phyloP scores from a whole-genome alignment of 2,888 invertebrate genomes.

The Doris montereyensis region DNA sequence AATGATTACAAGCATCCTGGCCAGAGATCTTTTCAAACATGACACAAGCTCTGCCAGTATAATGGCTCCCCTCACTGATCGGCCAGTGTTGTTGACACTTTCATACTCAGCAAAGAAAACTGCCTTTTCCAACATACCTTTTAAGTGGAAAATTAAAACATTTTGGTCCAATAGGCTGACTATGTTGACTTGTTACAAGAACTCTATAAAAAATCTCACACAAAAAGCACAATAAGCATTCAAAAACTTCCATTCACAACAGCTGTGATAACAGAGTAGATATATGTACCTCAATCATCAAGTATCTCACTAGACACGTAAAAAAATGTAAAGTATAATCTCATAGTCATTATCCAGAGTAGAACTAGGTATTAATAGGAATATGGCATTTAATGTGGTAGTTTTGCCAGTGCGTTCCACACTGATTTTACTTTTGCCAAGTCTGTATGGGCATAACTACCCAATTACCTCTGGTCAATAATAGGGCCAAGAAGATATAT shows the following conservation, averaged over 20 bases:
- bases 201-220: background rate
- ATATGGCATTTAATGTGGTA: too few relatives aligned
- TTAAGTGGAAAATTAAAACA: background rate
- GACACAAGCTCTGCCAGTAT: constrained; percentile 92
- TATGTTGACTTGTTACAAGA: background rate
- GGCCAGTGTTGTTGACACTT: constrained; percentile 81
- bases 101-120: constrained; percentile 92
- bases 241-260: background rate
- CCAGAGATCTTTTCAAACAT: constrained; percentile 90
- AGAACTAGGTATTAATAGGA: too few relatives aligned
- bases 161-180: background rate
- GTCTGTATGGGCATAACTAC: too few relatives aligned
- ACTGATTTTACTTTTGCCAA: too few relatives aligned
- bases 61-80: constrained; percentile 80
- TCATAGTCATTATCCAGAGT: too few relatives aligned
- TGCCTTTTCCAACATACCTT: constrained; percentile 79
- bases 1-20: constrained; percentile 93
- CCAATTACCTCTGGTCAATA: too few relatives aligned
- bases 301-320: too few relatives aligned
- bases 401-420: too few relatives aligned
- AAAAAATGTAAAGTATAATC: too few relatives aligned
- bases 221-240: background rate
- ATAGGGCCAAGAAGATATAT: too few relatives aligned
- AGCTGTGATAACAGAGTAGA: background rate
- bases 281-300: too few relatives aligned